Conservation (phyloP, 2,888 invertebrate genomes). For the Tortricodes alternella region DNA sequence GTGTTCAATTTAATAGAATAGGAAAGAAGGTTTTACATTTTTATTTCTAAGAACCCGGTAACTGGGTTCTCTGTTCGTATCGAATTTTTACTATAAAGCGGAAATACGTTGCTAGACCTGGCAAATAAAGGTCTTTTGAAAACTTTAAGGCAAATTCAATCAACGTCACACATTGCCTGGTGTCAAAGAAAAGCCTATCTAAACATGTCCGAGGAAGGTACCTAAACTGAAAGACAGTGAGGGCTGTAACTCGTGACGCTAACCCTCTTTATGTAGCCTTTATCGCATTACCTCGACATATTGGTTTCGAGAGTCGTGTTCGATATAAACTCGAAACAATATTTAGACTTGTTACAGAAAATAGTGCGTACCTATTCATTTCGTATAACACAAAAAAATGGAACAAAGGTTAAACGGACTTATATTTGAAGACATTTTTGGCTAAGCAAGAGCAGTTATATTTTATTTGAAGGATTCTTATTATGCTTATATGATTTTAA, state of each 20-base stretch:
- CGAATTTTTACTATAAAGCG: too few species aligned
- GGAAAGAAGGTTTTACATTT: too few species aligned
- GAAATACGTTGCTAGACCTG: too few species aligned
- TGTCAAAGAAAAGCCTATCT: not conserved
- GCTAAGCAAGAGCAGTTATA: too few species aligned
- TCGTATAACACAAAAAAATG: not conserved
- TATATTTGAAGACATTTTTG: too few species aligned
- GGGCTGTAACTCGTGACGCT: conserved; percentile 1
- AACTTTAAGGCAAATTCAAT: not conserved
- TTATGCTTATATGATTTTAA: too few species aligned
- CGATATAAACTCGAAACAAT: not conserved
- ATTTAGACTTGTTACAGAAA: not conserved
- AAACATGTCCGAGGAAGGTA: not conserved
- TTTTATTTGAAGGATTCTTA: too few species aligned
- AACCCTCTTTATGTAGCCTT: conserved; percentile 17
- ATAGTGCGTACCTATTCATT: not conserved
- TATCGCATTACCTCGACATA: conserved; percentile 21
- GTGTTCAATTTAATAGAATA: too few species aligned
- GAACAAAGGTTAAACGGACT: not conserved
- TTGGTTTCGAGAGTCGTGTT: not conserved
- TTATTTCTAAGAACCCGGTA: too few species aligned
- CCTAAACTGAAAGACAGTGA: not conserved
- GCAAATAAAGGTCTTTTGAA: too few species aligned
- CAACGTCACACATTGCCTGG: not conserved
- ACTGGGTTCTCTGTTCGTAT: too few species aligned